Percentiles rank a stretch among this genome's conserved stretches.
phyloP scores from a whole-genome alignment of 2,888 invertebrate genomes.

The Sinohyriopsis cumingii region DNA sequence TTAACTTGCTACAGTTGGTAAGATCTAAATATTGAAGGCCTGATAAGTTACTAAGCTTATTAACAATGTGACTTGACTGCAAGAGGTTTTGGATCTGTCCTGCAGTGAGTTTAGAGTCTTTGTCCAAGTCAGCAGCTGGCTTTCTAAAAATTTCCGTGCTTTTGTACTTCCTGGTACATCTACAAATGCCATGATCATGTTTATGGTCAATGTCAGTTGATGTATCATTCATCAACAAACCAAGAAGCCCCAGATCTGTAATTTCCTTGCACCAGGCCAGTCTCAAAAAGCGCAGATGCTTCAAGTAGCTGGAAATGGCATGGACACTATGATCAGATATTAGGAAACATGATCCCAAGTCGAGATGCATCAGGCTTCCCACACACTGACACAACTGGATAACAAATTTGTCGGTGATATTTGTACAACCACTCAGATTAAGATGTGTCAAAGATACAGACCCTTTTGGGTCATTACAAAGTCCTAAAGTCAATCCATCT shows the following conservation, averaged over 20 bases:
- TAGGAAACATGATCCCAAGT: conserved; percentile 82
- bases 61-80: conserved; percentile 26
- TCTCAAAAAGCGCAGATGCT: conserved; percentile 77
- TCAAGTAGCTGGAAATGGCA: conserved; percentile 79
- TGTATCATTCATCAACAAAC: conserved; percentile 32
- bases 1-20: conserved; percentile 81
- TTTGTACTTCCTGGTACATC: conserved; percentile 47
- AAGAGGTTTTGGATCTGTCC: conserved; percentile 15
- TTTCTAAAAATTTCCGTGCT: conserved; percentile 56
- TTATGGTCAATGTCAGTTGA: conserved; percentile 35
- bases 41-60: conserved; percentile 49
- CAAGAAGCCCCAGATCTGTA: conserved; percentile 81
- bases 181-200: conserved; percentile 45
- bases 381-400: conserved; percentile 78
- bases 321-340: conserved; percentile 81
- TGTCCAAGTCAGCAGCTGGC: conserved; percentile 33
- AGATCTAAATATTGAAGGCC: conserved; percentile 78
- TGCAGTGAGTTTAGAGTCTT: background rate
- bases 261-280: conserved; percentile 81
- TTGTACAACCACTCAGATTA: conserved; percentile 62
- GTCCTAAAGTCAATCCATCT: conserved; percentile 78
- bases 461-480: conserved; percentile 68
- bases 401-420: conserved; percentile 78
- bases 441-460: conserved; percentile 51
- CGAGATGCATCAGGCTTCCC: conserved; percentile 77